Base-by-base conservation (phyloP, 2,797 vertebrate species). In the Novumbra hubbsi region DNA sequence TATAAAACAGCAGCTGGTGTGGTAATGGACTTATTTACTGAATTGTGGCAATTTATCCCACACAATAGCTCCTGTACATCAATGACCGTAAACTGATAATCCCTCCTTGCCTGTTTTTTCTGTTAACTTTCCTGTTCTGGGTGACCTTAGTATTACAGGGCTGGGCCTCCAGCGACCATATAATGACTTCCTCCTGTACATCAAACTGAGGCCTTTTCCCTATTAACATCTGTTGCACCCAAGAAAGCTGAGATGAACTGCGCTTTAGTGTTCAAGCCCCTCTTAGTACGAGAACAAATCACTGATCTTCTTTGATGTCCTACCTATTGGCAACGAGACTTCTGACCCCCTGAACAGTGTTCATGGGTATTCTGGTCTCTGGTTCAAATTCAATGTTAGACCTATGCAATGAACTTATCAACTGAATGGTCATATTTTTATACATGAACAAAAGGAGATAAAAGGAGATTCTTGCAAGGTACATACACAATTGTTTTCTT, bases 171-270 rank as follows among this genome's bases (percentile, higher is more conserved):
- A 17, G 15, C 2, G 66, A 64, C 30, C 74, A 76, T 3, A 45
- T 41, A 21, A 76, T 73, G 4, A 60, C 78, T 38, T 76, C 71
- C 45, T 80, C 67, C 57, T 3, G n/a, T 11, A 78, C 28, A 17
- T 71, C 65, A 55, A 24, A 71, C 15, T 74, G 28, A 17, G 72
- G 68, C 17, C 68, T 71, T 8, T 76, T 60, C 38, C 74, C 66
- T 21, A 66, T n/a, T 2, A 76, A 21, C 34, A 19, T 79, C 16
- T 1, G 17, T 19, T 15, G 16, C 49, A 6, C 5, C 49, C 48
- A 49, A 16, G 48, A 49, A 50, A 50, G 49, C 15, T 19, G 49
- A 50, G 17, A 50, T 50, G 17, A 16, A 50, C 49, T 49, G 48
- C 48, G 3, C 27, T 66, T 67, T 41, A 38, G 8, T 67, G 24